Base-by-base conservation (phyloP, 2,113 vertebrate species). In the Probosciger aterrimus region DNA sequence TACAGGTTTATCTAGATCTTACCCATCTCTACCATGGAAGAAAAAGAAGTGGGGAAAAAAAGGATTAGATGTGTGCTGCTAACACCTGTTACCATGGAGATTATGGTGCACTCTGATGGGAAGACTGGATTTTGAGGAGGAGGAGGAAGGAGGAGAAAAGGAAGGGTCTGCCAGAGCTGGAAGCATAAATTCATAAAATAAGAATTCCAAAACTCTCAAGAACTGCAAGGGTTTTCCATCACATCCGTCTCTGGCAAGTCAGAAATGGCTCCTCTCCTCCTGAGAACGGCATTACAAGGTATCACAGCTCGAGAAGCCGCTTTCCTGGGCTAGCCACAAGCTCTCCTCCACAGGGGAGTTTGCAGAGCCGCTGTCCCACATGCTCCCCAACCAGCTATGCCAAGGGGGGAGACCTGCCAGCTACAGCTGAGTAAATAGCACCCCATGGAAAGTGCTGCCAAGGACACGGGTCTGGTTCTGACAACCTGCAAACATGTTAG, bases 61-160 rank as follows among this genome's bases (percentile, higher is more conserved):
- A 50, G 13, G 20, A 90, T 81, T 35, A 86, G 86, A 93, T 43
- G 41, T 53, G 89, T 1, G 4, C 71, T 84, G 81, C 71, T 59
- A 97, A 65, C 57, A 86, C 39, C 12, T 63, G 85, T 97, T 98
- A 91, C 97, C 93, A 97, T 94, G 96, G 97, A 97, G 95, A 98
- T 90, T 59, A 90, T 50, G 89, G 92, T 71, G 53, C 67, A 90
- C 33, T 90, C 83, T 77, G 88, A 93, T 88, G 60, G 95, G 80
- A 76, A 97, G 75, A n/a, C 6, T 96, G 81, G 82, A 96, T 95
- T 92, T 91, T 50, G 69, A 95, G 73, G 88, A 94, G 95, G 24
- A 92, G 91, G 94, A 95, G 69, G 82, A 67, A 44, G 44, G 53
- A 90, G 44, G 10, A 30, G 33, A 96, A 60, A 92, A 55, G 81